Base-by-base conservation (phyloP, 2,888 invertebrate genomes). In the Anthophora plumipes region DNA sequence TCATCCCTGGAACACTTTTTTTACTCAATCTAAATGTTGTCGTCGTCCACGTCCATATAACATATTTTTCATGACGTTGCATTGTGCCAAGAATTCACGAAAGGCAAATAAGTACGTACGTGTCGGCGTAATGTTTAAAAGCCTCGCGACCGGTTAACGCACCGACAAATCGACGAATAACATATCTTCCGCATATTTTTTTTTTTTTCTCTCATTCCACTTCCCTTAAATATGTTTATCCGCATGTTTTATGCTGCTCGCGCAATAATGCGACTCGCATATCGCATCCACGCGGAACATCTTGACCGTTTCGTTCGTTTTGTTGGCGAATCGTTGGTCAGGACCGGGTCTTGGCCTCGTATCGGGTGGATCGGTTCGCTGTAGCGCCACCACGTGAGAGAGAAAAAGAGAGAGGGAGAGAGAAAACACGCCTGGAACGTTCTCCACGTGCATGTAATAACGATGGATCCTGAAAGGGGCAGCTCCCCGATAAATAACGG, bases 241-340 rank as follows among this genome's bases (percentile, higher is more conserved):
- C 88, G 84, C 86, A 81, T 88, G 88, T 88, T 91, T 88, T 88
- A 89, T 88, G 84, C 85, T 79, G 79, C 84, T 85, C 85, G 85
- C 82, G 83, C 85, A 89, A 88, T 89, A 90, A 89, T 88, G 84
- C 89, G 88, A 89, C 84, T 90, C 88, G 82, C 86, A 80, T 88
- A 88, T 89, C 89, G 85, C 82, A 85, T 87, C 83, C 84, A 75
- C 72, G 80, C 76, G 87, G 60, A 60, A 77, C 77, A 55, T 84
- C 79, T 78, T 63, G 64, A 54, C 82, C n/a, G 82, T 80, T 76
- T 75, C 85, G 79, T 85, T 87, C 85, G 82, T 88, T 88, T 90
- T 80, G 84, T 82, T 73, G 73, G 83, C 66, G 81, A 76, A 74
- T 69, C 77, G 71, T n/a, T n/a, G n/a, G 79, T 77, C 81, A 76